These are phyloP conservation scores for Radopholus similis DNA, from an alignment of 1,140 invertebrate genomes.

Conservation along the genomic window DNA sequence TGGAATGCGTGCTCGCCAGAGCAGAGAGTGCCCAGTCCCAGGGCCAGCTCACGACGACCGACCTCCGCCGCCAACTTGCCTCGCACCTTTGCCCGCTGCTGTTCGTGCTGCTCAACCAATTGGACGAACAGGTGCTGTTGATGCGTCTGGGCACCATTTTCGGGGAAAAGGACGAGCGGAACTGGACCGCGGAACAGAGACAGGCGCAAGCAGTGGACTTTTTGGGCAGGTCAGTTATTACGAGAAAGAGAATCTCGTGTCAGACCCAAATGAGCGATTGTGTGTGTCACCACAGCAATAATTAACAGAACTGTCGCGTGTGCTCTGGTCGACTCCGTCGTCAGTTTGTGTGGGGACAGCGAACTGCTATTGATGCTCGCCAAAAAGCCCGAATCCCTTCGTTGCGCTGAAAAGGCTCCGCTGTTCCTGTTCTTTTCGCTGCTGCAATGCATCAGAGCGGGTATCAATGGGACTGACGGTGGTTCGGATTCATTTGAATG, in stretches of 20 bases:
- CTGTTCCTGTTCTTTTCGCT: conserved; percentile 6
- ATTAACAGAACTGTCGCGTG: not conserved
- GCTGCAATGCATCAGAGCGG: not conserved
- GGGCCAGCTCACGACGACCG: no score
- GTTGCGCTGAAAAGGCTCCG: not conserved
- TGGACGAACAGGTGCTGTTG: conserved; percentile 29
- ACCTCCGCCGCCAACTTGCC: not conserved
- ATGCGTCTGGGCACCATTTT: conserved; percentile 7
- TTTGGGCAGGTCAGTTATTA: not conserved
- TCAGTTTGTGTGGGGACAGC: conserved; percentile 1
- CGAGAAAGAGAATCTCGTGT: no score
- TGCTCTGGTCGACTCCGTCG: not conserved
- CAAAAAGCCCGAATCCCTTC: not conserved
- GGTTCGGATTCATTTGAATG: not conserved
- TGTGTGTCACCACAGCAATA: not conserved
- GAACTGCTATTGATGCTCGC: not conserved
- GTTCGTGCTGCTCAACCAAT: conserved; percentile 23
- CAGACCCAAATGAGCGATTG: no score
- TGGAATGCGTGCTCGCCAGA: conserved; percentile 10
- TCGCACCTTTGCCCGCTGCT: conserved; percentile 7
- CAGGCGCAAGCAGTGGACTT: not conserved
- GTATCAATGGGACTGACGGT: not conserved
- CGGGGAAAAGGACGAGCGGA: not conserved
- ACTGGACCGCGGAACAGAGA: not conserved
- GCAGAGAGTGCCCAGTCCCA: not conserved